Percentiles rank a stretch among this genome's conserved stretches.
These are phyloP conservation scores for Cepphus grylle DNA, from an alignment of 2,113 vertebrate genomes.

Conservation along the genomic window DNA sequence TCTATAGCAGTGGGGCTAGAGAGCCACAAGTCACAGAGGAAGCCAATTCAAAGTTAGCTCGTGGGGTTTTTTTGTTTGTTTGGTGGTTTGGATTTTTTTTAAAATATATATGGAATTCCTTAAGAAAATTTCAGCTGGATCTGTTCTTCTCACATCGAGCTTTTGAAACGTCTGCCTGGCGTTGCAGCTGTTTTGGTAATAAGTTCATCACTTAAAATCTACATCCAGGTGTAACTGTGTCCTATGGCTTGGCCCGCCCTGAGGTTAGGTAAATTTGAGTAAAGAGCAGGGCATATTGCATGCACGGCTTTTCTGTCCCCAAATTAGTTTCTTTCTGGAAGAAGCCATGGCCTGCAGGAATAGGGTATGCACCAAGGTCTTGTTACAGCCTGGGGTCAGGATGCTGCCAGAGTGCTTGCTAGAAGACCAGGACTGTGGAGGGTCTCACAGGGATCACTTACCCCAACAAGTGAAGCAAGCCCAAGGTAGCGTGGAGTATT, in stretches of 20 bases:
- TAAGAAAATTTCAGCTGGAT: neutral
- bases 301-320: neutral
- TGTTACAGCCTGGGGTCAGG: neutral
- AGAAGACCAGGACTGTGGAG: neutral
- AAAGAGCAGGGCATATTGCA: neutral
- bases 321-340: neutral
- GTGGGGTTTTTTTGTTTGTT: neutral
- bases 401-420: neutral
- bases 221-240: neutral
- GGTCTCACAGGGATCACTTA: neutral
- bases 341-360: neutral
- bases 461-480: neutral
- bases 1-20: neutral
- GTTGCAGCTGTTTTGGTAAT: neutral
- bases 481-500: neutral
- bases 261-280: neutral
- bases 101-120: neutral
- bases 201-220: neutral
- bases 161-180: neutral
- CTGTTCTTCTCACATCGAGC: neutral
- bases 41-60: neutral
- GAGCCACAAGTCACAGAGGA: neutral
- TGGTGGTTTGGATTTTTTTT: neutral
- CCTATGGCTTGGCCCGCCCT: neutral
- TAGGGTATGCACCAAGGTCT: neutral